phyloP scores from a whole-genome alignment of 2,797 vertebrate genomes.

The Peromyscus attwateri region DNA sequence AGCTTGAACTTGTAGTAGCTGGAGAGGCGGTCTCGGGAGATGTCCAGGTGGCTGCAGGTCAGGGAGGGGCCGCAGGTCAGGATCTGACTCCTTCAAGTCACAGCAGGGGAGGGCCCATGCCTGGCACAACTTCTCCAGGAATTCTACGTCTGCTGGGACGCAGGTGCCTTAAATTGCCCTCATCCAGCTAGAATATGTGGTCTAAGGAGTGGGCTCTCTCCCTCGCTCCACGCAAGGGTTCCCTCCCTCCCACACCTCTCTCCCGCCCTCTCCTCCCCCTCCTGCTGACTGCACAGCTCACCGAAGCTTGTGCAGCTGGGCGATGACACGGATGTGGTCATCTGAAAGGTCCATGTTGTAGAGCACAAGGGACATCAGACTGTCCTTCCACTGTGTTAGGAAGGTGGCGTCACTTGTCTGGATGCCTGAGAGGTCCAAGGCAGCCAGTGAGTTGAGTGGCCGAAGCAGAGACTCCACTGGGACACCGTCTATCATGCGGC shows the following conservation, averaged over 20 bases:
- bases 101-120: not conserved
- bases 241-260: too few species aligned
- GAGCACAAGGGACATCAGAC: constrained; percentile 95
- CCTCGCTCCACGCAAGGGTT: not conserved
- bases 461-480: constrained; percentile 93
- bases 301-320: constrained; percentile 95
- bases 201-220: not conserved
- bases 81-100: not conserved
- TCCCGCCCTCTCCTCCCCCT: too few species aligned
- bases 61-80: constrained; percentile 66
- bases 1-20: constrained; percentile 96
- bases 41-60: constrained; percentile 93
- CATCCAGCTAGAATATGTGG: not conserved
- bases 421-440: constrained; percentile 95
- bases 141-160: not conserved
- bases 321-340: constrained; percentile 93
- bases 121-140: not conserved
- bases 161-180: not conserved
- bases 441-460: constrained; percentile 92
- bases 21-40: constrained; percentile 94
- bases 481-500: constrained; percentile 92
- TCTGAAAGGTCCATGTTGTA: constrained; percentile 98
- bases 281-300: constrained; percentile 80
- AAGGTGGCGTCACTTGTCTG: constrained; percentile 93
- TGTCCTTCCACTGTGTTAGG: constrained; percentile 96